phyloP scores from a whole-genome alignment of 2,797 vertebrate genomes.

The Gastrophryne carolinensis region DNA sequence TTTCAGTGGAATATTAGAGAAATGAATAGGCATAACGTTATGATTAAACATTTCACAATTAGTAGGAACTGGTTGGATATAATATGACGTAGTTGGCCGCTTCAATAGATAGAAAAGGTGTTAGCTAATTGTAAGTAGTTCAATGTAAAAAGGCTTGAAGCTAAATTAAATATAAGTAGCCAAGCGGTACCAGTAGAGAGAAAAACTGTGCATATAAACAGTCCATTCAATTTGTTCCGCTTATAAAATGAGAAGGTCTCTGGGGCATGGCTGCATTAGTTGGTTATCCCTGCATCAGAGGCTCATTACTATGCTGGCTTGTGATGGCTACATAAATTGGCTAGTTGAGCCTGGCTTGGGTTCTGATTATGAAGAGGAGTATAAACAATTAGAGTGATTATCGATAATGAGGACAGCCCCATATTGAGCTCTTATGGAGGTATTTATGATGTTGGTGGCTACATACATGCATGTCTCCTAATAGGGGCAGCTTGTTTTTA shows the following conservation, averaged over 20 bases:
- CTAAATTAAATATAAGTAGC: neutral
- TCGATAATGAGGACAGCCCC: constrained; percentile 17
- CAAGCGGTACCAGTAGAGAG: neutral
- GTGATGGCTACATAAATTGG: constrained; percentile 25
- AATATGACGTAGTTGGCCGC: neutral
- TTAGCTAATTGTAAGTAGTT: neutral
- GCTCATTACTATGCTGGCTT: constrained; percentile 21
- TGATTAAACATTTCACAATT: neutral
- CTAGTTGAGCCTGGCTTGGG: constrained; percentile 15
- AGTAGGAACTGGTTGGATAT: neutral
- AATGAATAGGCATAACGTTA: neutral
- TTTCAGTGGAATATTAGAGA: neutral
- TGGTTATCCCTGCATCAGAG: neutral
- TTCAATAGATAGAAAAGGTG: neutral
- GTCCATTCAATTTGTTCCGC: neutral
- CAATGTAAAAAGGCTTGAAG: neutral
- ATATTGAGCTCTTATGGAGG: constrained; percentile 17
- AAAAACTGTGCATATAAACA: neutral
- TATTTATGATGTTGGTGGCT: constrained; percentile 11
- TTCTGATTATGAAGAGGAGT: constrained; percentile 42
- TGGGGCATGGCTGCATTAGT: neutral
- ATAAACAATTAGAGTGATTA: constrained; percentile 37
- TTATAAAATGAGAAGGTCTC: constrained; percentile 9
- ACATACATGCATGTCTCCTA: neutral
- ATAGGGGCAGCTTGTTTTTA: neutral